Conservation (phyloP, 2,888 invertebrate genomes). For the Neoitamus cyanurus region DNA sequence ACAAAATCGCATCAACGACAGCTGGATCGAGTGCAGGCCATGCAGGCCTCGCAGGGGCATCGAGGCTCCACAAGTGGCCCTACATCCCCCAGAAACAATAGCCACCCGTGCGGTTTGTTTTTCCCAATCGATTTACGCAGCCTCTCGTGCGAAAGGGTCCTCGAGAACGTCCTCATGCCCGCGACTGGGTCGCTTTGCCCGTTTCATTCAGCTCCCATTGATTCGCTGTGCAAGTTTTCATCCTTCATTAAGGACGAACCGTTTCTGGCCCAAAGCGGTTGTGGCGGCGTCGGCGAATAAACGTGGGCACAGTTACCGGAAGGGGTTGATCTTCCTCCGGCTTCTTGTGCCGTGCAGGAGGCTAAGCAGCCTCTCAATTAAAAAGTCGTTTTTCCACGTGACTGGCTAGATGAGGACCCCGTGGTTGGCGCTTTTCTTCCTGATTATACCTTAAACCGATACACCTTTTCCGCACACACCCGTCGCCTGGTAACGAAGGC, state of each 20-base stretch:
- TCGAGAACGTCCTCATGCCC: slow-evolving; percentile 20
- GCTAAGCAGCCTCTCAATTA: slow-evolving; percentile 56
- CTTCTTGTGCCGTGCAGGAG: slow-evolving; percentile 52
- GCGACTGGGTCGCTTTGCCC: neutral
- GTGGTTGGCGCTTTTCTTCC: slow-evolving; percentile 12
- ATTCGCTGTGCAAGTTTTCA: neutral
- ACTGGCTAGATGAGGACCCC: slow-evolving; percentile 60
- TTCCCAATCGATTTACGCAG: slow-evolving; percentile 50
- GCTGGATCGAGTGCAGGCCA: slow-evolving; percentile 19
- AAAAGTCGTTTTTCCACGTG: slow-evolving; percentile 67
- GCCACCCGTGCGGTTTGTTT: slow-evolving; percentile 52
- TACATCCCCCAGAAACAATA: slow-evolving; percentile 45
- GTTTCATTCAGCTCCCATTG: slow-evolving; percentile 11
- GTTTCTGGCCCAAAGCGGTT: neutral
- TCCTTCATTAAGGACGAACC: slow-evolving; percentile 32
- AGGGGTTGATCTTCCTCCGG: slow-evolving; percentile 50
- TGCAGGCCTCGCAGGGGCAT: neutral
- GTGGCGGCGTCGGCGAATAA: slow-evolving; percentile 6
- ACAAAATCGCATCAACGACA: slow-evolving; percentile 31
- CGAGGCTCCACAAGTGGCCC: slow-evolving; percentile 28
- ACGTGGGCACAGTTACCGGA: neutral
- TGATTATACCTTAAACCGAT: neutral
- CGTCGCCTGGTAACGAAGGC: neutral
- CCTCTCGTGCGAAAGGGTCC: slow-evolving; percentile 46
- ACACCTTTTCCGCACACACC: neutral